These are phyloP conservation scores for Psilopogon haemacephalus DNA, from an alignment of 2,113 vertebrate species.

Conservation along the genomic window DNA sequence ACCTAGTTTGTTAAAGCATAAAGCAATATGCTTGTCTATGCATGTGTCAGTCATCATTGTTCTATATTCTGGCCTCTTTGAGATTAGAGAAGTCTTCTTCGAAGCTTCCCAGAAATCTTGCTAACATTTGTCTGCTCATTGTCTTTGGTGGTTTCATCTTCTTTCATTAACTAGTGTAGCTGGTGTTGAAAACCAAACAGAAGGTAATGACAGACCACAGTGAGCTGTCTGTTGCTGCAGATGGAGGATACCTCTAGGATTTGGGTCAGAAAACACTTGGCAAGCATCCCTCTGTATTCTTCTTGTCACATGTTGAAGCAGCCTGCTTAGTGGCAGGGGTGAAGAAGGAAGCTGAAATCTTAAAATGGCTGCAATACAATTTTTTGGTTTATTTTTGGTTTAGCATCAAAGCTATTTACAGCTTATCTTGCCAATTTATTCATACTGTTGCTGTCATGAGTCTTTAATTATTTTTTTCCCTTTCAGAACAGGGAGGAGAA, in stretches of 20 bases:
- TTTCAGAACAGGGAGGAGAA: not conserved
- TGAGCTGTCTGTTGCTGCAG: constrained; percentile 55
- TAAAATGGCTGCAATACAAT: constrained; percentile 1
- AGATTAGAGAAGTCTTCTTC: not conserved
- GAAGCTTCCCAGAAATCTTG: not conserved
- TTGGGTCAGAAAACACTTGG: constrained; percentile 59
- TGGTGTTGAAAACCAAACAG: constrained; percentile 60
- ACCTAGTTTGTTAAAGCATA: not conserved
- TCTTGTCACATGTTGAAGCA: constrained; percentile 53
- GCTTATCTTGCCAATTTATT: constrained; percentile 33
- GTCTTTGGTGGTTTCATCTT: not conserved
- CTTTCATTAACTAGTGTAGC: constrained; percentile 29
- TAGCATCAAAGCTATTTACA: constrained; percentile 58
- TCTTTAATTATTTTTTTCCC: constrained; percentile 21
- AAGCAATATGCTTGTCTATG: not conserved
- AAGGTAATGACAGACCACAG: constrained; percentile 61
- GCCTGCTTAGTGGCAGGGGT: constrained; percentile 30
- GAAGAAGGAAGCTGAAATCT: constrained; percentile 39
- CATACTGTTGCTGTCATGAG: constrained; percentile 30
- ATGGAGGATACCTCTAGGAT: constrained; percentile 62
- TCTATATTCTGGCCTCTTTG: not conserved
- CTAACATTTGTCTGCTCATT: not conserved
- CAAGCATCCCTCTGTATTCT: constrained; percentile 39
- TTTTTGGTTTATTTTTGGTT: constrained; percentile 30
- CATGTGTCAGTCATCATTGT: not conserved